A percentile compares a stretch with the other conserved stretches of the same genome.
Evolutionary conservation across 2,888 invertebrate genomes (phyloP).

Genomic region (Chalcis sispes): DNA sequence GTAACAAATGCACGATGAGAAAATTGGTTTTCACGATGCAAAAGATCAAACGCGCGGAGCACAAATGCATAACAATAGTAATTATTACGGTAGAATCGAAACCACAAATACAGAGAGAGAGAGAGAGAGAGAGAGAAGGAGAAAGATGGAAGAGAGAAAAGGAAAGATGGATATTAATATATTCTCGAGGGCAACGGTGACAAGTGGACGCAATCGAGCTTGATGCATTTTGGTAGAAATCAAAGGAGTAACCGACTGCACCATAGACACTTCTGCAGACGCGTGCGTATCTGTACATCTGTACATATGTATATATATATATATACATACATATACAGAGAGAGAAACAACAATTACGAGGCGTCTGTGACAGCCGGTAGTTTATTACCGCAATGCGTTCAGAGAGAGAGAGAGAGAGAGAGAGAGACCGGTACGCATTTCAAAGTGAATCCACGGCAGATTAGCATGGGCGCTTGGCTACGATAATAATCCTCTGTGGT

Average conservation of each 20-base stretch:
- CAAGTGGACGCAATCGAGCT: slow-evolving; percentile 1
- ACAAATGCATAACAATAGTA: no score
- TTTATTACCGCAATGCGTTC: slow-evolving; percentile 10
- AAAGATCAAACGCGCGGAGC: no score
- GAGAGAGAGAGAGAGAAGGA: background rate
- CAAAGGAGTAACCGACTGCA: slow-evolving; percentile 25
- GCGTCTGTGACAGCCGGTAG: slow-evolving; percentile 18
- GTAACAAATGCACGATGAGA: no score
- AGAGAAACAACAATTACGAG: slow-evolving; percentile 39
- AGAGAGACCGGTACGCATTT: slow-evolving; percentile 20
- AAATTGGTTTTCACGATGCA: no score
- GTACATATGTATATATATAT: no score
- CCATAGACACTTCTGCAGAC: no score
- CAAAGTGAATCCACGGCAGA: slow-evolving; percentile 49
- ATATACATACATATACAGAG: no score
- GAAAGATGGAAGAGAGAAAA: background rate
- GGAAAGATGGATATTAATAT: background rate
- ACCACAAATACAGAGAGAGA: no score
- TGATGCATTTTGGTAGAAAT: slow-evolving; percentile 21
- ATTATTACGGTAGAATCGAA: no score
- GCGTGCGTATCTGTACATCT: no score
- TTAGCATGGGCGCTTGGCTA: slow-evolving; percentile 56
- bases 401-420: no score
- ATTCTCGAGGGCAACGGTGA: background rate
- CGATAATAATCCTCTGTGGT: slow-evolving; percentile 57